Conservation (phyloP, 2,113 vertebrate genomes). For the Gracilinanus agilis region DNA sequence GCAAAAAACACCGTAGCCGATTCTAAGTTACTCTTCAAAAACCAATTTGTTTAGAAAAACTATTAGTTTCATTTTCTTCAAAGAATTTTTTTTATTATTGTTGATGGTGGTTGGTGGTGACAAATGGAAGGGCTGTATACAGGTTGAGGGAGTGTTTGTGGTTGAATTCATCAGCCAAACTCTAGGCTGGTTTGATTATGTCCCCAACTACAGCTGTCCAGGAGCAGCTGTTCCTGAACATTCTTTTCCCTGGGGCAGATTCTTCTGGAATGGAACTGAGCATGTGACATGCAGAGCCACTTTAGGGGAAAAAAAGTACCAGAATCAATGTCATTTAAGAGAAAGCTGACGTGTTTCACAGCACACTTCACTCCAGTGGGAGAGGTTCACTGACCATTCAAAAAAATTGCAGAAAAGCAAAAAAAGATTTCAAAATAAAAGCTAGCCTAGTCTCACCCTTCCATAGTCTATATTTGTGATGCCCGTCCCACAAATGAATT, state of each 20-base stretch:
- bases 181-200: conserved; percentile 17
- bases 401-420: conserved; percentile 54
- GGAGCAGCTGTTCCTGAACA: conserved; percentile 64
- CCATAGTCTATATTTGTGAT: background rate
- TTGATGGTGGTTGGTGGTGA: background rate
- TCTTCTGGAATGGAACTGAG: conserved; percentile 61
- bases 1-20: background rate
- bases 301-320: background rate
- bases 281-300: background rate
- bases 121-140: background rate
- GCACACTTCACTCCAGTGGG: background rate
- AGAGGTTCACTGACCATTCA: conserved; percentile 32
- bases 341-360: conserved; percentile 32
- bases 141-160: conserved; percentile 21
- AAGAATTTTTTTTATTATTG: background rate
- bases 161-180: background rate
- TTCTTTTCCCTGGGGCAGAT: conserved; percentile 43
- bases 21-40: conserved; percentile 46
- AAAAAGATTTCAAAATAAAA: conserved; percentile 28
- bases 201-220: conserved; percentile 61
- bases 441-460: background rate
- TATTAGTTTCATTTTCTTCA: background rate
- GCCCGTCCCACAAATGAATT: background rate
- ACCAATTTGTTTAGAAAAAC: background rate
- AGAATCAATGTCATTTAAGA: conserved; percentile 57